phyloP scores from a whole-genome alignment of 2,797 vertebrate genomes.

The Leptodactylus fallax region DNA sequence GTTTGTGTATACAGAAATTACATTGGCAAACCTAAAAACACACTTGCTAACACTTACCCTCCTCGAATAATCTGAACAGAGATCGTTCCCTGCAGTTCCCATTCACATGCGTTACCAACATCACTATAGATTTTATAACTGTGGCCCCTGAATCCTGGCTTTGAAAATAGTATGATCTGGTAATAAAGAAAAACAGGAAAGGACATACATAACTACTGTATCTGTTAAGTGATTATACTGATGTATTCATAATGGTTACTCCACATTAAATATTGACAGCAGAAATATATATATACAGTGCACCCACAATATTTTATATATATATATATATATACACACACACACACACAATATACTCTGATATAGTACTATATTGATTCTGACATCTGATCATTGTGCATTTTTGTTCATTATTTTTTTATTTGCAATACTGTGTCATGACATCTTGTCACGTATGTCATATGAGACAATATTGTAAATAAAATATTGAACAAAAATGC shows the following conservation, averaged over 20 bases:
- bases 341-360: not conserved
- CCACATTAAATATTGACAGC: no score
- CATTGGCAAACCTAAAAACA: not conserved
- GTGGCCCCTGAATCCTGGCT: constrained; percentile 79
- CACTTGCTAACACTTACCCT: constrained; percentile 79
- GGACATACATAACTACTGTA: not conserved
- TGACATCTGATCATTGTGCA: not conserved
- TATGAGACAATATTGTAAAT: no score
- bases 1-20: not conserved
- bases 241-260: not conserved
- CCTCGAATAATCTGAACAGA: constrained; percentile 90
- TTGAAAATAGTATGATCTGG: constrained; percentile 87
- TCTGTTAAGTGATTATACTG: not conserved
- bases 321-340: no score
- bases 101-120: constrained; percentile 79
- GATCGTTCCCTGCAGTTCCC: constrained; percentile 83
- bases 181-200: constrained; percentile 2
- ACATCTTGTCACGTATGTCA: no score
- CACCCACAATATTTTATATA: no score
- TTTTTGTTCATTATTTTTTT: not conserved
- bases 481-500: no score
- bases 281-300: no score
- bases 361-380: not conserved
- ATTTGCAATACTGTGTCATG: no score
- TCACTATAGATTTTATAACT: constrained; percentile 84